Evolutionary conservation across 2,888 invertebrate species (phyloP).

Genomic region (Lepidocyrtoides sp.): DNA sequence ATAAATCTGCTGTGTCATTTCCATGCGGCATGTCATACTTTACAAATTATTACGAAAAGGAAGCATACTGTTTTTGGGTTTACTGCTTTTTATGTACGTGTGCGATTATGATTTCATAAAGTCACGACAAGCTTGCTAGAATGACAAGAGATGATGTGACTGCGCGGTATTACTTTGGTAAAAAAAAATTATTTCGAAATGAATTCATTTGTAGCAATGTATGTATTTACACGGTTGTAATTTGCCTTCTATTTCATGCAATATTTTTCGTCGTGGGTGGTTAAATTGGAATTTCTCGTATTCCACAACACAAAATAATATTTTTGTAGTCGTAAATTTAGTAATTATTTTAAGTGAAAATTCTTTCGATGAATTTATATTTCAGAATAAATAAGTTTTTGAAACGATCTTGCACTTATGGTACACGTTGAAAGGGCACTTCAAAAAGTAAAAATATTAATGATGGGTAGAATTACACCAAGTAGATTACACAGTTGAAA

Average conservation of each 20-base stretch:
- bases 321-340: background rate
- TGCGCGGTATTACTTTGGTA: background rate
- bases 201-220: conserved; percentile 54
- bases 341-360: conserved; percentile 20
- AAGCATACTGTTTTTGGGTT: background rate
- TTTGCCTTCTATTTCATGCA: background rate
- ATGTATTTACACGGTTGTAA: background rate
- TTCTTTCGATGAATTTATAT: too few species aligned
- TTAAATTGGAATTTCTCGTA: conserved; percentile 20
- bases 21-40: background rate
- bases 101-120: conserved; percentile 74
- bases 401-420: too few species aligned
- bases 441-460: background rate
- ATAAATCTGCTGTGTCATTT: conserved; percentile 61
- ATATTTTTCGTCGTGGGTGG: conserved; percentile 65
- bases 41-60: background rate
- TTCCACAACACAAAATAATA: background rate
- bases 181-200: conserved; percentile 59
- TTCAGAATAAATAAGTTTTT: too few species aligned
- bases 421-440: background rate
- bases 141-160: conserved; percentile 64
- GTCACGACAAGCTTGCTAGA: conserved; percentile 61
- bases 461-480: background rate
- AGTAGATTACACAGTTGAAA: background rate
- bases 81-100: conserved; percentile 7